Evolutionary conservation across 2,888 invertebrate genomes (phyloP).

Genomic region (Syrphus vitripennis): DNA sequence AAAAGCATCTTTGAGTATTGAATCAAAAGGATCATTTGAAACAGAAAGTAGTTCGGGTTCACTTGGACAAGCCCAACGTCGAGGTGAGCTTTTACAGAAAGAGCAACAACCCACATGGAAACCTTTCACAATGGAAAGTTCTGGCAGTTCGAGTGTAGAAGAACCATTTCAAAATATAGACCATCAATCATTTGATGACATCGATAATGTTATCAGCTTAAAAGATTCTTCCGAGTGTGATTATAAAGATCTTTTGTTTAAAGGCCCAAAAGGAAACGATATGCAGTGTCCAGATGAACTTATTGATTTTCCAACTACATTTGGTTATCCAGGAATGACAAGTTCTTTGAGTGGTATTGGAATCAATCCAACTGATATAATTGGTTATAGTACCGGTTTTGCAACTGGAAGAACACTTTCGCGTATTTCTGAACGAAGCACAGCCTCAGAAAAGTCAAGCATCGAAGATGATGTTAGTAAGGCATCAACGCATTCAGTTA

Average conservation of each 20-base stretch:
- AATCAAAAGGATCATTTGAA: constrained; percentile 88
- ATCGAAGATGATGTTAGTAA: constrained; percentile 93
- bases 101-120: constrained; percentile 91
- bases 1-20: constrained; percentile 85
- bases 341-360: constrained; percentile 82
- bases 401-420: constrained; percentile 90
- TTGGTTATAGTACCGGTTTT: constrained; percentile 89
- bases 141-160: constrained; percentile 92
- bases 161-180: constrained; percentile 91
- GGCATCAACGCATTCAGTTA: constrained; percentile 91
- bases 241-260: constrained; percentile 82
- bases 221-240: constrained; percentile 80
- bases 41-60: constrained; percentile 90
- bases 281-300: constrained; percentile 89
- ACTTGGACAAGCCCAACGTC: constrained; percentile 86
- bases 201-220: constrained; percentile 79
- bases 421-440: constrained; percentile 93
- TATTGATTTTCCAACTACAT: constrained; percentile 88
- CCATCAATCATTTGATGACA: constrained; percentile 85
- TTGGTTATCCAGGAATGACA: constrained; percentile 86
- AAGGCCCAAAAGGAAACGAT: constrained; percentile 83
- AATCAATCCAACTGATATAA: constrained; percentile 85
- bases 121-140: constrained; percentile 92
- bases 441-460: constrained; percentile 93
- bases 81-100: constrained; percentile 83